Conservation (phyloP, 2,113 vertebrate genomes). For the Rhabdomys dilectus region DNA sequence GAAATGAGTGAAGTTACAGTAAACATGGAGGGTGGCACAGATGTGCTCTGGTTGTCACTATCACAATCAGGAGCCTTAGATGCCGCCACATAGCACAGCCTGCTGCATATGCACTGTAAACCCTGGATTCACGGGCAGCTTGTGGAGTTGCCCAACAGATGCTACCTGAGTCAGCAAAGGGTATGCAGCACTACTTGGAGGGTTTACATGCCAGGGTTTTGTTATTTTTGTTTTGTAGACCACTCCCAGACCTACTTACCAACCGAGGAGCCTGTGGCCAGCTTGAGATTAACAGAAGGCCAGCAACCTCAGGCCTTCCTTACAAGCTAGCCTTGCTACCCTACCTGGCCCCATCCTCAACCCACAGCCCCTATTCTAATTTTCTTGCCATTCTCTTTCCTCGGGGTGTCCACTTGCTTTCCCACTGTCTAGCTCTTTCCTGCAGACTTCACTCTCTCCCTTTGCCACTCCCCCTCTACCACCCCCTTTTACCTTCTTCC, state of each 20-base stretch:
- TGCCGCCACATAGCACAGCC: background rate
- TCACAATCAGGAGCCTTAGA: background rate
- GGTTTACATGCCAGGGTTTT: background rate
- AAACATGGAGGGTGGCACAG: background rate
- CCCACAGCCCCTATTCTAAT: background rate
- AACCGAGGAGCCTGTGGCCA: background rate
- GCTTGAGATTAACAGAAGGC: background rate
- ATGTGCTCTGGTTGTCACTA: background rate
- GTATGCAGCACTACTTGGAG: accelerated
- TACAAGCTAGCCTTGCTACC: background rate
- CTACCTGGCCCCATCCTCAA: background rate
- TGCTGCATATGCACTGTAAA: background rate
- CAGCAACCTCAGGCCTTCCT: background rate
- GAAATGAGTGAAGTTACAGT: background rate
- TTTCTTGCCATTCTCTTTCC: background rate
- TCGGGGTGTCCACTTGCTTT: background rate
- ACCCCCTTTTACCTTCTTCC: background rate
- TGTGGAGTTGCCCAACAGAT: background rate
- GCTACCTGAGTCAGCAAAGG: background rate
- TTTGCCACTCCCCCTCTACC: background rate
- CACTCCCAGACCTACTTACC: background rate
- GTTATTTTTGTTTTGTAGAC: background rate
- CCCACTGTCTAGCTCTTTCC: background rate
- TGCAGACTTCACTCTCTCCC: background rate
- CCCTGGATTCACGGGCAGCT: background rate